These are phyloP conservation scores for Ceryle rudis DNA, from an alignment of 2,797 vertebrate species.

Conservation along the genomic window DNA sequence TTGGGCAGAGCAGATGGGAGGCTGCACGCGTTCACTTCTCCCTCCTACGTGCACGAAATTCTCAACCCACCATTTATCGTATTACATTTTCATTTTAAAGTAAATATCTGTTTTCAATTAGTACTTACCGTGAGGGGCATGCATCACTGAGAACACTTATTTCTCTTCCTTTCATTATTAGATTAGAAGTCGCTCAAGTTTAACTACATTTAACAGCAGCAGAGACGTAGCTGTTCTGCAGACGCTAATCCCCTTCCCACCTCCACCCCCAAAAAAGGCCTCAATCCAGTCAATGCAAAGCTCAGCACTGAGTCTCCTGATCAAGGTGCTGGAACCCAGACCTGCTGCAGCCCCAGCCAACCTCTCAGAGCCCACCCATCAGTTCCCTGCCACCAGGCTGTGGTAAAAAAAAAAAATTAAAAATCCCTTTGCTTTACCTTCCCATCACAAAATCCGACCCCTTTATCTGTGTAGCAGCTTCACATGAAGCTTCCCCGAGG, in stretches of 20 bases:
- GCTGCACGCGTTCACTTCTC: fast-evolving
- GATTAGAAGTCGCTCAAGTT: slow-evolving; percentile 68
- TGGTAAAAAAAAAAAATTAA: no score
- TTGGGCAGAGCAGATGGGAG: not conserved
- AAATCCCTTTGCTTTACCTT: not conserved
- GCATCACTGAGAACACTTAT: slow-evolving; percentile 70
- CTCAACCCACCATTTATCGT: slow-evolving; percentile 58
- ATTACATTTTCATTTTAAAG: slow-evolving; percentile 75
- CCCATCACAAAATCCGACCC: fast-evolving
- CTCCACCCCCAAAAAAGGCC: not conserved
- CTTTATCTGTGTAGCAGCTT: fast-evolving
- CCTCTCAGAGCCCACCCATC: not conserved
- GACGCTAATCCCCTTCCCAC: slow-evolving; percentile 18
- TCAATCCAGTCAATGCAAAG: not conserved
- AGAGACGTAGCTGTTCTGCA: slow-evolving; percentile 26
- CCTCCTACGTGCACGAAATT: not conserved
- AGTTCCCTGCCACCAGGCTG: not conserved
- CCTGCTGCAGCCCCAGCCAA: not conserved
- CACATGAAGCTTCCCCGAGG: fast-evolving
- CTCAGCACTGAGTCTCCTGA: not conserved
- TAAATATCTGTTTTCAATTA: slow-evolving; percentile 78
- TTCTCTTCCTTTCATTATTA: slow-evolving; percentile 73
- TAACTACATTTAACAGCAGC: slow-evolving; percentile 69
- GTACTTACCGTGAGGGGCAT: slow-evolving; percentile 64
- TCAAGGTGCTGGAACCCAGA: not conserved